Base-by-base conservation (phyloP, 1,140 invertebrate genomes). In the Eciton burchellii region DNA sequence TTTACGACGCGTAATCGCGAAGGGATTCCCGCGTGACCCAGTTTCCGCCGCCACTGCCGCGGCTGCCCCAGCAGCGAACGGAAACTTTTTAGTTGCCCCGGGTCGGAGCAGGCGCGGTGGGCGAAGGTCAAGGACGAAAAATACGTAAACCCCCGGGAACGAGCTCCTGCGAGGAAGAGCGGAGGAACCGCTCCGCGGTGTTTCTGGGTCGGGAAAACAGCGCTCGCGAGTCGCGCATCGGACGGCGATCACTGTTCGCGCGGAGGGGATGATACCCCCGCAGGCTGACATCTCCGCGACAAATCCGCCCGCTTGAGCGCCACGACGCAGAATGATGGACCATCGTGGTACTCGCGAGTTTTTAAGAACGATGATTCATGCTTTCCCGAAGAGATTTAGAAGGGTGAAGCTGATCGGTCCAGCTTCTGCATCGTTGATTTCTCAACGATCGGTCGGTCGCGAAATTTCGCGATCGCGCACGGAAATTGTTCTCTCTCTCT, bases 61-160 rank as follows among this genome's bases (percentile, higher is more conserved):
- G 47, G 59, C 59, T 56, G 9, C 21, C 56, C 19, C 57, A 47
- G 45, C 49, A 62, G 56, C 54, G 35, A 11, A 60, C n/a, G 45
- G 12, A 11, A 83, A 87, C 79, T 87, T 86, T 79, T 86, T 81
- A n/a, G n/a, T n/a, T n/a, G n/a, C 41, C 29, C 1, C 26, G 71
- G 79, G 41, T 81, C 81, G 43, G 52, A 66, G 19, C 63, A 19
- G 19, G 24, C 57, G 63, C 49, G 29, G 21, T 26, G 1, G 47
- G 6, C 41, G 71, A 87, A 86, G 85, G 85, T 87, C 85, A 87
- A 52, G 85, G 85, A n/a, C 84, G 84, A 83, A 62, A 83, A 83
- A 66, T 68, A 77, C 35, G 56, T 86, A 86, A 87, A 83, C 83
- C 60, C 3, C 9, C n/a, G n/a, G n/a, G n/a, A 4, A 56, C 47